phyloP scores from a whole-genome alignment of 1,140 invertebrate species.

The Panagrolaimus sp. region DNA sequence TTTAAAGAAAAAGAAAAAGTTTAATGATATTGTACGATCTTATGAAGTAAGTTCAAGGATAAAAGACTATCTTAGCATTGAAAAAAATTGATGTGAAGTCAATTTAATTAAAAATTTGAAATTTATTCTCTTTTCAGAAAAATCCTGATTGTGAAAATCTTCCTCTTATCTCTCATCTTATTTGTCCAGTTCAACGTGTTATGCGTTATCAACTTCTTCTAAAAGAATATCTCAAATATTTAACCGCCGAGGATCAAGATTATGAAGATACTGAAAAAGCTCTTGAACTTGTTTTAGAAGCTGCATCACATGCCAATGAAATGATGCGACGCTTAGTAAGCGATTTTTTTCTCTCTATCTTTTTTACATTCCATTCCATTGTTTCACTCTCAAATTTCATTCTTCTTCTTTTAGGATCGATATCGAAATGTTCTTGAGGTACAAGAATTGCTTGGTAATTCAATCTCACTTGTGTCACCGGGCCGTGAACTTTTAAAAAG shows the following conservation, averaged over 20 bases:
- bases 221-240: constrained; percentile 65
- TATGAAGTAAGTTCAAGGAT: constrained; percentile 65
- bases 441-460: constrained; percentile 64
- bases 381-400: constrained; percentile 17
- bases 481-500: constrained; percentile 65
- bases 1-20: constrained; percentile 62
- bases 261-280: constrained; percentile 64
- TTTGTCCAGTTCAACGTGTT: constrained; percentile 66
- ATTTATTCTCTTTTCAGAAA: constrained; percentile 58
- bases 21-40: constrained; percentile 64
- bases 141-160: constrained; percentile 64
- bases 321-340: constrained; percentile 66
- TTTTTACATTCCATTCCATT: not conserved
- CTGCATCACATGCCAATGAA: constrained; percentile 67
- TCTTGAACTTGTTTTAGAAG: constrained; percentile 64
- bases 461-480: constrained; percentile 64
- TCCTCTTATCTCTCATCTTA: constrained; percentile 65
- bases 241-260: constrained; percentile 63
- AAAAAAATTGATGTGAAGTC: too few species aligned
- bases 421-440: constrained; percentile 66
- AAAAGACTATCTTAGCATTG: too few species aligned
- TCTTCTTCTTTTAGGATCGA: constrained; percentile 62
- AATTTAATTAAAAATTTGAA: too few species aligned
- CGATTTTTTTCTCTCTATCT: constrained; percentile 16
- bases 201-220: constrained; percentile 66